phyloP scores from a whole-genome alignment of 2,797 vertebrate genomes.

The Odontamblyopus rebecca region DNA sequence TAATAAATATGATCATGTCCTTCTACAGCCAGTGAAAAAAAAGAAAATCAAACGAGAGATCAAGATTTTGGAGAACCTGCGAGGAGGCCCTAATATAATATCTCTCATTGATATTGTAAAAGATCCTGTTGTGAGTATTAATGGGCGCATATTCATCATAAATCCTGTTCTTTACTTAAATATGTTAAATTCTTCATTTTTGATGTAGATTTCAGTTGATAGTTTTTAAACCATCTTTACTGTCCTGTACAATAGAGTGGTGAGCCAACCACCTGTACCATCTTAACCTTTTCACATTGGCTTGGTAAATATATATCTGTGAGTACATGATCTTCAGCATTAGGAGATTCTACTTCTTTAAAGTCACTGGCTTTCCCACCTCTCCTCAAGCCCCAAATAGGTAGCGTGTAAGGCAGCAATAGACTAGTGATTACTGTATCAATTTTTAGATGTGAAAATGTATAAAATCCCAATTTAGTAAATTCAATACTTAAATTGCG shows the following conservation, averaged over 20 bases:
- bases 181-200: not conserved
- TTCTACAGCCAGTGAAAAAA: slow-evolving; percentile 94
- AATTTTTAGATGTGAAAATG: not conserved
- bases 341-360: not conserved
- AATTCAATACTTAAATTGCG: not conserved
- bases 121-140: slow-evolving; percentile 93
- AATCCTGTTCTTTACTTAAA: not conserved
- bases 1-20: slow-evolving; percentile 8
- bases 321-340: slow-evolving; percentile 39
- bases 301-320: slow-evolving; percentile 55
- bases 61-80: slow-evolving; percentile 97
- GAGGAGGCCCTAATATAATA: slow-evolving; percentile 98
- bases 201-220: not conserved
- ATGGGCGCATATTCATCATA: not conserved
- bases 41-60: slow-evolving; percentile 99
- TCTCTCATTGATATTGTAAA: slow-evolving; percentile 98
- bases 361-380: not conserved
- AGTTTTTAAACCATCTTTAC: slow-evolving; percentile 34
- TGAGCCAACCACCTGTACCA: slow-evolving; percentile 48
- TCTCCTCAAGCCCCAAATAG: not conserved
- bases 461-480: not conserved
- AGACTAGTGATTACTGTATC: not conserved
- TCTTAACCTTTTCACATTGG: slow-evolving; percentile 43
- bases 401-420: not conserved
- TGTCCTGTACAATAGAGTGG: slow-evolving; percentile 43